Evolutionary conservation across 2,888 invertebrate species (phyloP).

Genomic region (Hirtodrosophila histrioides): DNA sequence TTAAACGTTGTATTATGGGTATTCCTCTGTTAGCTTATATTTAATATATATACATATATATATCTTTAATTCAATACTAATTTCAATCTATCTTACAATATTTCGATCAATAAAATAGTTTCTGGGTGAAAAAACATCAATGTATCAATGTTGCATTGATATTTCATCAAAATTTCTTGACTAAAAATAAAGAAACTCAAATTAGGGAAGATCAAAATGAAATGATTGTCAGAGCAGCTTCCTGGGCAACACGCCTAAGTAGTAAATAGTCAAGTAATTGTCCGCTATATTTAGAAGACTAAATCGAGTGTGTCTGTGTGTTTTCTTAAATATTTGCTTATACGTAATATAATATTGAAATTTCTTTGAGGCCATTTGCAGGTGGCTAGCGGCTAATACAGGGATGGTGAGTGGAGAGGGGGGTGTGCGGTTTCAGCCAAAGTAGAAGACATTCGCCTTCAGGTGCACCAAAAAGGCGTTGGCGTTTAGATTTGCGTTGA

Average conservation of each 20-base stretch:
- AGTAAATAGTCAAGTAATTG: slow-evolving; percentile 29
- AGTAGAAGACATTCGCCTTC: slow-evolving; percentile 37
- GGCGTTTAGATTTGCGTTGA: slow-evolving; percentile 27
- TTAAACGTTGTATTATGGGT: too few relatives aligned
- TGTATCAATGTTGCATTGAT: too few relatives aligned
- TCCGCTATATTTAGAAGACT: slow-evolving; percentile 21
- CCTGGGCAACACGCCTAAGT: slow-evolving; percentile 5
- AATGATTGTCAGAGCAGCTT: neutral
- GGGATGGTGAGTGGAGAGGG: slow-evolving; percentile 10
- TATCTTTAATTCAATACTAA: too few relatives aligned
- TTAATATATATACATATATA: too few relatives aligned
- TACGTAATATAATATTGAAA: slow-evolving; percentile 46
- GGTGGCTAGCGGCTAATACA: slow-evolving; percentile 24
- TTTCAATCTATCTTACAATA: too few relatives aligned
- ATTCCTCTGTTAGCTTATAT: too few relatives aligned
- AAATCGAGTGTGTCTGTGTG: neutral
- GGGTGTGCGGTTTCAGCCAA: slow-evolving; percentile 2
- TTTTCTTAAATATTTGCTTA: slow-evolving; percentile 16
- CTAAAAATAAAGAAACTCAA: too few relatives aligned
- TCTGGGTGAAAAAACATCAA: too few relatives aligned
- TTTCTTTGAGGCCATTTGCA: slow-evolving; percentile 39
- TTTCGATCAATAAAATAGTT: too few relatives aligned
- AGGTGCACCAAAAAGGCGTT: slow-evolving; percentile 51
- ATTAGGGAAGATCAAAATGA: neutral
- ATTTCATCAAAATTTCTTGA: too few relatives aligned